phyloP scores from a whole-genome alignment of 2,797 vertebrate species.

The Sphaeramia orbicularis region DNA sequence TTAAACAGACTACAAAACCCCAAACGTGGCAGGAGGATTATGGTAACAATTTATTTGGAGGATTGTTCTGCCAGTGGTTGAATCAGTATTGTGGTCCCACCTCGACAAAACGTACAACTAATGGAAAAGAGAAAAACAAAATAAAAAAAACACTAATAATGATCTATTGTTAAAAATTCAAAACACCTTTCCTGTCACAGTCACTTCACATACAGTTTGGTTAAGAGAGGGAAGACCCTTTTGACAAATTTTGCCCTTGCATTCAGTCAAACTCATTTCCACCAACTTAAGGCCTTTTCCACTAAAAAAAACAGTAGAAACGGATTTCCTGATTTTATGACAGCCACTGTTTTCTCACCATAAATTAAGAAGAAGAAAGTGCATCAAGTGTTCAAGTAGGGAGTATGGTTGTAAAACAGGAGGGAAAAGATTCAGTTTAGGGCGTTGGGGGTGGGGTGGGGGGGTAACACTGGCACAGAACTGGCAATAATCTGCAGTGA shows the following conservation, averaged over 20 bases:
- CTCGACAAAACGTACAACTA: constrained; percentile 55
- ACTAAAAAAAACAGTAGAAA: constrained; percentile 61
- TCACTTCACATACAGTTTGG: constrained; percentile 76
- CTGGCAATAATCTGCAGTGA: no score
- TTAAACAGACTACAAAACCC: constrained; percentile 54
- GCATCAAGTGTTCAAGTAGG: constrained; percentile 98
- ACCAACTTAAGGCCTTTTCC: constrained; percentile 68
- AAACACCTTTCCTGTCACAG: constrained; percentile 77
- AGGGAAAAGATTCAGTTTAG: neutral
- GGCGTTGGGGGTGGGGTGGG: no score
- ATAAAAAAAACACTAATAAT: constrained; percentile 5
- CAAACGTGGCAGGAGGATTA: constrained; percentile 52
- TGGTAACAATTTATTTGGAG: constrained; percentile 66
- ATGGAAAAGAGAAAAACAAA: constrained; percentile 47
- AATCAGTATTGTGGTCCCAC: no score
- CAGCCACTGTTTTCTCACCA: constrained; percentile 67
- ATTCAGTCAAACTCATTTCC: constrained; percentile 58
- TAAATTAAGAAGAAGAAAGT: constrained; percentile 93
- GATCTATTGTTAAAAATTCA: constrained; percentile 52
- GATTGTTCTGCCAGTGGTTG: constrained; percentile 46
- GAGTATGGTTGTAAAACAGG: constrained; percentile 80
- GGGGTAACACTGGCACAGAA: constrained; percentile 67
- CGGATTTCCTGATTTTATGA: constrained; percentile 76
- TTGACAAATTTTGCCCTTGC: constrained; percentile 46
- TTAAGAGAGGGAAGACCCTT: constrained; percentile 45